Conservation (phyloP, 2,797 vertebrate genomes). For the Poliocrania exsul region DNA sequence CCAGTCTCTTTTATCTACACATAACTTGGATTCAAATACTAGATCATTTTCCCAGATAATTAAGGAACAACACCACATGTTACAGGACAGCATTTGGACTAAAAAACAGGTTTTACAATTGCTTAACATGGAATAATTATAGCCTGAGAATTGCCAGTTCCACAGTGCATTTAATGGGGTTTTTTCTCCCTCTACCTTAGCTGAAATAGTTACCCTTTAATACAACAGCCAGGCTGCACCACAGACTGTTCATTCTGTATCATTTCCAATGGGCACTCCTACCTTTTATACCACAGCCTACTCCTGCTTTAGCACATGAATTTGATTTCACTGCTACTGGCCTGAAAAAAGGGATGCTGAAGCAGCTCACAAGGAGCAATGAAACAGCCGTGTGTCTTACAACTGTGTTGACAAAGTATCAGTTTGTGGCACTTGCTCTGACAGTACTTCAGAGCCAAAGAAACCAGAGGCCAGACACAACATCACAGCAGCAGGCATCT, state of each 20-base stretch:
- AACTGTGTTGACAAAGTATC: not conserved
- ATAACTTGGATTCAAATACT: not conserved
- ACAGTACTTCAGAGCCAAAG: not conserved
- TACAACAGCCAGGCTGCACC: not conserved
- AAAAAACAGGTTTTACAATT: not conserved
- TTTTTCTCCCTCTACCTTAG: not conserved
- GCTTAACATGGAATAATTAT: not conserved
- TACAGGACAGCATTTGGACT: not conserved
- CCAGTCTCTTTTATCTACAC: not conserved
- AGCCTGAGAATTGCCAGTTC: not conserved
- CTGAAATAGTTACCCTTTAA: not conserved
- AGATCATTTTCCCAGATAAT: not conserved
- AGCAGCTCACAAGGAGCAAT: not conserved
- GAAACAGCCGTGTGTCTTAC: not conserved
- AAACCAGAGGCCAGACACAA: not conserved
- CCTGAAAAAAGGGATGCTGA: not conserved
- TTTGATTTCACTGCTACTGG: not conserved
- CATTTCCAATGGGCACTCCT: not conserved
- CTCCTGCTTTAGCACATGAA: not conserved
- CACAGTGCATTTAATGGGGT: not conserved
- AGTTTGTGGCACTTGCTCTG: fast-evolving
- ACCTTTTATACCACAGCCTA: not conserved
- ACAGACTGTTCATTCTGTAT: not conserved
- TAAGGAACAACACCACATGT: not conserved
- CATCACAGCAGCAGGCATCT: not conserved